Evolutionary conservation across 1,140 invertebrate genomes (phyloP).

Genomic region (Lamellibrachia luymesi): DNA sequence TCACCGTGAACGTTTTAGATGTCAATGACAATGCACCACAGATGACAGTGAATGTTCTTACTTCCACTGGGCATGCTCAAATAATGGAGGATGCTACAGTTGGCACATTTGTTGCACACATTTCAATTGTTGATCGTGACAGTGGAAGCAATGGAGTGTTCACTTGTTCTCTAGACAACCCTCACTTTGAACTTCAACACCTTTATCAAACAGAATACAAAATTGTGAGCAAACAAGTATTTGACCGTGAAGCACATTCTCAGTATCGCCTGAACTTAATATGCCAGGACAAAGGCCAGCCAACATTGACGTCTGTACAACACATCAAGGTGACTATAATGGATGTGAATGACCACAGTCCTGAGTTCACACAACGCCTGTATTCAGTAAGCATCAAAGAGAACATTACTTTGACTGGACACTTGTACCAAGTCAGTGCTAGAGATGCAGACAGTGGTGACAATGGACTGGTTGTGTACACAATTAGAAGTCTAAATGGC

Average conservation of each 20-base stretch:
- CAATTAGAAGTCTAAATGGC: slow-evolving; percentile 36
- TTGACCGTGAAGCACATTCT: slow-evolving; percentile 81
- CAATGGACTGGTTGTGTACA: slow-evolving; percentile 33
- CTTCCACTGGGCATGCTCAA: slow-evolving; percentile 8
- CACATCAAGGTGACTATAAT: neutral
- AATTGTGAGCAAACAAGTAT: slow-evolving; percentile 62
- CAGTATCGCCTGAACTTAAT: slow-evolving; percentile 65
- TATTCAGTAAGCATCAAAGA: slow-evolving; percentile 27
- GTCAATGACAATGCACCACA: slow-evolving; percentile 27
- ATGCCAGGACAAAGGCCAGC: slow-evolving; percentile 20
- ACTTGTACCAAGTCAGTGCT: slow-evolving; percentile 27
- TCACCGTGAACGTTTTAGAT: slow-evolving; percentile 21
- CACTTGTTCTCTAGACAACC: slow-evolving; percentile 19
- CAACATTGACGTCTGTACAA: neutral
- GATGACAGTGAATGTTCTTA: slow-evolving; percentile 21
- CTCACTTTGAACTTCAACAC: neutral
- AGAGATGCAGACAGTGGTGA: slow-evolving; percentile 34
- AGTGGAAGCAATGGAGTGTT: slow-evolving; percentile 18
- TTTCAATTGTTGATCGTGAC: slow-evolving; percentile 22
- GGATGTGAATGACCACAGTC: slow-evolving; percentile 21
- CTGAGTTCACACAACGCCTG: slow-evolving; percentile 11
- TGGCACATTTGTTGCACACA: slow-evolving; percentile 26
- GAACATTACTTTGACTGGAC: slow-evolving; percentile 23
- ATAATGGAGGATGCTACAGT: slow-evolving; percentile 16
- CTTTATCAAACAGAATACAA: slow-evolving; percentile 18